Conservation (phyloP, 1,140 invertebrate species). For the Drosophila sp. region DNA sequence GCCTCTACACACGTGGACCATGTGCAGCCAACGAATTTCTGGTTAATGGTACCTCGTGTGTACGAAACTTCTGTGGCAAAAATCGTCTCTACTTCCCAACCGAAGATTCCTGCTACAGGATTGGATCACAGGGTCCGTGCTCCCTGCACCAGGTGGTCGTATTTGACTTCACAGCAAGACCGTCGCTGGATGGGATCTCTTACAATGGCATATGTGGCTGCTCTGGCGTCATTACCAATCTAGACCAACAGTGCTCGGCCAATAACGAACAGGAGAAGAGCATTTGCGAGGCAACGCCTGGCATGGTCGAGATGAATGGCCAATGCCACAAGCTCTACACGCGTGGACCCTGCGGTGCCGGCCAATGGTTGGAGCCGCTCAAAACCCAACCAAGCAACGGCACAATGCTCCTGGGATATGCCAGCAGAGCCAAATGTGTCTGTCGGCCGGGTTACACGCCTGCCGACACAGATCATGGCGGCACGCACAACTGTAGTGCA, state of each 20-base stretch:
- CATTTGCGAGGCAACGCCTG: constrained; percentile 87
- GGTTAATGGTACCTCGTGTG: constrained; percentile 86
- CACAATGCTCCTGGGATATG: constrained; percentile 46
- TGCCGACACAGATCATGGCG: constrained; percentile 39
- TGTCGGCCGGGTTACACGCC: constrained; percentile 89
- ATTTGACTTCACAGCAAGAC: constrained; percentile 90
- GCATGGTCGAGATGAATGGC: constrained; percentile 87
- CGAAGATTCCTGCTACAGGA: constrained; percentile 90
- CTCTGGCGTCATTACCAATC: constrained; percentile 84
- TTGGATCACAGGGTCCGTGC: constrained; percentile 90
- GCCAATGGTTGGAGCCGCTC: constrained; percentile 89
- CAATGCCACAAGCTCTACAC: constrained; percentile 90
- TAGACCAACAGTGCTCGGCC: constrained; percentile 77
- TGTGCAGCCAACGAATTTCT: constrained; percentile 89
- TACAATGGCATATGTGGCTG: constrained; percentile 92
- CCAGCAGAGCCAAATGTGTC: constrained; percentile 87
- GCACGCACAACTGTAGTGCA: constrained; percentile 84
- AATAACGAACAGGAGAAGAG: constrained; percentile 75
- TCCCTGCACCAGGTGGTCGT: constrained; percentile 89
- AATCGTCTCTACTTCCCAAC: constrained; percentile 90
- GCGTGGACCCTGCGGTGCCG: constrained; percentile 89
- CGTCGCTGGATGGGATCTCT: constrained; percentile 91
- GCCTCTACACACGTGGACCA: constrained; percentile 91
- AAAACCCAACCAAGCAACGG: constrained; percentile 65
- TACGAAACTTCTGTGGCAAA: constrained; percentile 88